These are phyloP conservation scores for Tachina grossa DNA, from an alignment of 2,888 invertebrate species.

Conservation along the genomic window DNA sequence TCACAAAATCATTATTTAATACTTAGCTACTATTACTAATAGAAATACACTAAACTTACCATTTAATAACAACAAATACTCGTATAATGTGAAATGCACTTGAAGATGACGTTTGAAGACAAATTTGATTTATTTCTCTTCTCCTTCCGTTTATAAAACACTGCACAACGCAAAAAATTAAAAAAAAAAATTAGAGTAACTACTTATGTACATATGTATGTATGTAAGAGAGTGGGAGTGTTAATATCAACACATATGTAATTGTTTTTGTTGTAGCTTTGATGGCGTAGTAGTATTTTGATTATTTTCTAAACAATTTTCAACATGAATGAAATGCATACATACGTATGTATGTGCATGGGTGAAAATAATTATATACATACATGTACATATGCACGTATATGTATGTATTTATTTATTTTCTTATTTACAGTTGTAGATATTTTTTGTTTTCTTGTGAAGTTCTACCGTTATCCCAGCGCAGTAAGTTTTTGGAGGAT, in stretches of 20 bases:
- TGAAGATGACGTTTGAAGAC: slow-evolving; percentile 49
- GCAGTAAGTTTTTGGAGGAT: slow-evolving; percentile 27
- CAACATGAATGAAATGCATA: slow-evolving; percentile 42
- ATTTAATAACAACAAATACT: slow-evolving; percentile 57
- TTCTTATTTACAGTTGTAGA: neutral
- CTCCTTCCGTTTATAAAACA: slow-evolving; percentile 20
- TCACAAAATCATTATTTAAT: neutral
- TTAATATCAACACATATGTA: no score
- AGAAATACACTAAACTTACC: slow-evolving; percentile 55
- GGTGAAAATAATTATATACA: neutral
- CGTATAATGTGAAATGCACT: slow-evolving; percentile 39
- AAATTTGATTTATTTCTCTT: slow-evolving; percentile 37
- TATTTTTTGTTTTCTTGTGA: neutral
- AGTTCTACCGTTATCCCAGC: slow-evolving; percentile 8
- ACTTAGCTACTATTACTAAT: neutral
- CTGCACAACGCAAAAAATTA: slow-evolving; percentile 2
- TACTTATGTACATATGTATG: neutral
- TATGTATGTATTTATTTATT: neutral
- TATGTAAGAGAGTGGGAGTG: no score
- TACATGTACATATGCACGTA: no score
- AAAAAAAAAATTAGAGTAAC: slow-evolving; percentile 11
- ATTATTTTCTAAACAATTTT: slow-evolving; percentile 38
- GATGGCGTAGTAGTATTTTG: slow-evolving; percentile 26
- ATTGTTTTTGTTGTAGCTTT: slow-evolving; percentile 5
- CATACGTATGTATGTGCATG: no score